Evolutionary conservation across 2,888 invertebrate genomes (phyloP).

Genomic region (Mesorhabditis spiculigera): DNA sequence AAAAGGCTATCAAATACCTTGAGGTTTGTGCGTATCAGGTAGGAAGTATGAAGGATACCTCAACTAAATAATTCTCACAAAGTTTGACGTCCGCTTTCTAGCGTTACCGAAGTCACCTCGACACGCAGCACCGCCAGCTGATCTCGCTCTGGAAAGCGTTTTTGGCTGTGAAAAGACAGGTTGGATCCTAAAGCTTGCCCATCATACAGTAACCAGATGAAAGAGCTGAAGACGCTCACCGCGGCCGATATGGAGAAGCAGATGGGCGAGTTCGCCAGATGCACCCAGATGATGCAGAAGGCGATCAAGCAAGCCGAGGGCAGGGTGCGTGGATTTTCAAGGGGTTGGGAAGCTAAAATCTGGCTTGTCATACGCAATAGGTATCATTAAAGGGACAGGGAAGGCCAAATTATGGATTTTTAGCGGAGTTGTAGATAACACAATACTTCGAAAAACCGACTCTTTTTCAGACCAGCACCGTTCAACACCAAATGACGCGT

Average conservation of each 20-base stretch:
- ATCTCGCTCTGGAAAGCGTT: conserved; percentile 39
- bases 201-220: conserved; percentile 16
- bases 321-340: conserved; percentile 18
- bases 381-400: no score
- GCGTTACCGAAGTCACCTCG: conserved; percentile 37
- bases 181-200: conserved; percentile 6
- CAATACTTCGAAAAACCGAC: no score
- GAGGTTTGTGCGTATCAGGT: no score
- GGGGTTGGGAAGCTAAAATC: no score
- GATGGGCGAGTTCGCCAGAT: conserved; percentile 36
- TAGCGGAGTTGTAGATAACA: no score
- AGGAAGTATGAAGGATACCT: no score
- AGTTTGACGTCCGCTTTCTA: conserved; percentile 14
- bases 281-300: conserved; percentile 33
- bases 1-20: no score
- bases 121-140: conserved; percentile 34
- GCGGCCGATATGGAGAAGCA: conserved; percentile 37
- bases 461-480: conserved; percentile 20
- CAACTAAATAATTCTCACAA: no score
- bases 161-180: conserved; percentile 35
- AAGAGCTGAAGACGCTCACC: conserved; percentile 29
- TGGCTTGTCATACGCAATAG: no score
- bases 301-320: conserved; percentile 33
- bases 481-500: conserved; percentile 24
- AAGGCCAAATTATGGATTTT: no score